Evolutionary conservation across 2,113 vertebrate species (phyloP), one percentile per base, ranked within the genome.

Genomic region (Maccullochella peelii): DNA sequence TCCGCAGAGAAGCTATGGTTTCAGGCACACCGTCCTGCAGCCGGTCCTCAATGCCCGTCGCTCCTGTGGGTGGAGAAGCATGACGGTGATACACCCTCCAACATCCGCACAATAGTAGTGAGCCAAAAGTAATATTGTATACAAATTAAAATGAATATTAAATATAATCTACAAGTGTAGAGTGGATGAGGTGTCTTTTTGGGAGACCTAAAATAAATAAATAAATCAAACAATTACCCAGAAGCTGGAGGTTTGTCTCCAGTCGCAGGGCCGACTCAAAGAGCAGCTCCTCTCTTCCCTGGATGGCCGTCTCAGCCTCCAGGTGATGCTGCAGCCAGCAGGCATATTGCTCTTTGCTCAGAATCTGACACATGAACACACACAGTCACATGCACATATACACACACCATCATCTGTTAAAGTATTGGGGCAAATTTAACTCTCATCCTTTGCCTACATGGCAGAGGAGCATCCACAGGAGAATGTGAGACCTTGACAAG

Each of bases 21-120:
- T 99, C 98, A 0, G 98, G 98, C 1, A 99, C 98, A 0, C 98
- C 98, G 0, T 99, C 98, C 92, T 99, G 98, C 77, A 99, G 95
- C 59, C 97, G 95, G 87, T 99, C 98, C 92, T 99, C 98, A 42
- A 99, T 96, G 50, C 98, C 98, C 0, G 98, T 99, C 21, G 97
- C 98, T 76, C 98, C 98, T 99, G 70, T 27, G 38, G 58, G 49
- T 21, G 40, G 33, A 55, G 16, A 65, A n/a, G 9, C 8, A 59
- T 2, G 20, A 38, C 8, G 20, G 47, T 85, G 52, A 77, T 21
- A 54, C 47, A 57, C 20, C n/a, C 62, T 33, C 7, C 38, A 52
- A 30, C 67, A 66, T n/a, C 40, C 1, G 0, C 61, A 33, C 1
- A 1, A 74, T 7, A 50, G 38, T 1, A 55, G 1, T 40, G 9